Percentiles rank a stretch among this genome's conserved stretches.
phyloP scores from a whole-genome alignment of 2,797 vertebrate species.

The Brachyalestes nurse region DNA sequence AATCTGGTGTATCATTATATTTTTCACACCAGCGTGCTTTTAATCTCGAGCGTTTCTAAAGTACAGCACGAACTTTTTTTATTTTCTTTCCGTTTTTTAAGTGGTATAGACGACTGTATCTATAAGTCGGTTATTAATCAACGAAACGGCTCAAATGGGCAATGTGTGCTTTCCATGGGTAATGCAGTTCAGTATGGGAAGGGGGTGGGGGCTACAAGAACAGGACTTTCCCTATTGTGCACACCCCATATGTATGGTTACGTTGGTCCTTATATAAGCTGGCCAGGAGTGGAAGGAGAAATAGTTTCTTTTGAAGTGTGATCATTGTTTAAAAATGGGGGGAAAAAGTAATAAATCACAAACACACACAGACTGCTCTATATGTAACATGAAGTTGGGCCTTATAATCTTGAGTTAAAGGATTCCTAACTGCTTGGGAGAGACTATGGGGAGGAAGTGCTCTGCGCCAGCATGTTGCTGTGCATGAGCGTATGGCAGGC shows the following conservation, averaged over 20 bases:
- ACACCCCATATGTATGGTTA: conserved; percentile 17
- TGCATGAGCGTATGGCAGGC: conserved; percentile 28
- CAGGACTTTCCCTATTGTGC: conserved; percentile 30
- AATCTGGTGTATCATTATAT: too few relatives aligned
- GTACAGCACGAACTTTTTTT: background rate
- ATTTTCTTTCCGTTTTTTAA: background rate
- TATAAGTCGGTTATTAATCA: background rate
- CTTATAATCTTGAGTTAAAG: background rate
- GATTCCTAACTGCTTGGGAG: background rate
- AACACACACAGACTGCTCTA: background rate
- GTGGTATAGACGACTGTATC: background rate
- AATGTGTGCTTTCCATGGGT: conserved; percentile 2
- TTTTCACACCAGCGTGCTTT: too few relatives aligned
- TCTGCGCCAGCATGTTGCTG: conserved; percentile 10
- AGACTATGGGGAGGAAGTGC: background rate
- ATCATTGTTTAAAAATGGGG: conserved; percentile 1
- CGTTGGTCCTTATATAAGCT: conserved; percentile 27
- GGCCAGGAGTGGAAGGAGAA: conserved; percentile 12
- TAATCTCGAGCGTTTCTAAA: background rate
- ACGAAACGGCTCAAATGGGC: background rate
- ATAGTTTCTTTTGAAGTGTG: background rate
- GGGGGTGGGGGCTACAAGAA: conserved; percentile 16
- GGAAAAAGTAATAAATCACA: background rate
- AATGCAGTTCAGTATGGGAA: background rate
- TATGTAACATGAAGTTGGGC: background rate